Evolutionary conservation across 2,113 vertebrate species (phyloP).

Genomic region (Sus scrofa): DNA sequence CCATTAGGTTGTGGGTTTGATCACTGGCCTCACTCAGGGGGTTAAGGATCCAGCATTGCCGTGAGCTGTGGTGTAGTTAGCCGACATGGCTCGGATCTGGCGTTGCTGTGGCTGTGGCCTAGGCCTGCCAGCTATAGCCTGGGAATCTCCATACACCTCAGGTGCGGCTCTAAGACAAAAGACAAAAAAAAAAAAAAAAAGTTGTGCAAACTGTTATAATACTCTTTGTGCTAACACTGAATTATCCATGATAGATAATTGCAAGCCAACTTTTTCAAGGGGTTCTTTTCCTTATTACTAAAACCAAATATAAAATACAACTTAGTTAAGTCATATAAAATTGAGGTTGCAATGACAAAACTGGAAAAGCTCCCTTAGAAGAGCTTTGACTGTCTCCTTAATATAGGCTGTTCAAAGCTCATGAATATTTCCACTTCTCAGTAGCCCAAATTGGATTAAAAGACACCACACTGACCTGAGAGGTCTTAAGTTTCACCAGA

Average conservation of each 20-base stretch:
- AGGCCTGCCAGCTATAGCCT: too few relatives aligned
- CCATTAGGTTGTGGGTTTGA: too few relatives aligned
- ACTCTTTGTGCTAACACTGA: neutral
- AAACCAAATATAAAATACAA: conserved; percentile 24
- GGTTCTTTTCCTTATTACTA: conserved; percentile 1
- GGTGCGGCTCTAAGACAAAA: too few relatives aligned
- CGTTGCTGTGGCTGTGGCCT: too few relatives aligned
- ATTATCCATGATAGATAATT: conserved; percentile 21
- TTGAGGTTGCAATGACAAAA: neutral
- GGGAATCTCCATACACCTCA: too few relatives aligned
- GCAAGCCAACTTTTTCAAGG: neutral
- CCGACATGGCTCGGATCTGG: too few relatives aligned
- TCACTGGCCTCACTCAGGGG: too few relatives aligned
- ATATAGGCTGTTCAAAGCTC: neutral
- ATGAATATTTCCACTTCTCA: neutral
- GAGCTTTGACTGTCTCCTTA: neutral
- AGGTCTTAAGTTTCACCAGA: neutral
- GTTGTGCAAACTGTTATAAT: neutral
- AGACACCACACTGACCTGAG: neutral
- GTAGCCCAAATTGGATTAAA: neutral
- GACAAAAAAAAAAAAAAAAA: too few relatives aligned
- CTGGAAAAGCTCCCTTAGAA: neutral
- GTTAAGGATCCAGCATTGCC: too few relatives aligned
- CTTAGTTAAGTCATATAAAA: conserved; percentile 42
- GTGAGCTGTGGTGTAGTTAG: too few relatives aligned